Conservation (phyloP, 2,113 vertebrate species). For the Calcarius ornatus region DNA sequence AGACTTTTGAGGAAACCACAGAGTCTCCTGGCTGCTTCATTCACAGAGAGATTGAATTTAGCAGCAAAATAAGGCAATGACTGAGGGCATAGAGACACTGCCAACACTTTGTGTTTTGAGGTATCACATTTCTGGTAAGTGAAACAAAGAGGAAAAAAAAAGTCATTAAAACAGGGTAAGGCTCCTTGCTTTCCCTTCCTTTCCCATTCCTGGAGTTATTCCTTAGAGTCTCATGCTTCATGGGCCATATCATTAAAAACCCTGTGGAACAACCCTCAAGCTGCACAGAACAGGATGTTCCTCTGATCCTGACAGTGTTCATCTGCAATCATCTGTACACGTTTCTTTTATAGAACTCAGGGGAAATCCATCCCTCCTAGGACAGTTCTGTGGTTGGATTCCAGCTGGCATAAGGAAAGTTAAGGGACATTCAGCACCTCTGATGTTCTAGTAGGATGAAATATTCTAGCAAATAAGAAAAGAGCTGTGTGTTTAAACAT, state of each 20-base stretch:
- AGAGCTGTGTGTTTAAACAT: not conserved
- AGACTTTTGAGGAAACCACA: conserved; percentile 91
- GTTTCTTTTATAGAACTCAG: not conserved
- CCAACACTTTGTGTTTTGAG: conserved; percentile 81
- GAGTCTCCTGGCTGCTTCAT: conserved; percentile 85
- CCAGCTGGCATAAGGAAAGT: not conserved
- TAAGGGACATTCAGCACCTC: not conserved
- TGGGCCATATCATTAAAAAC: not conserved
- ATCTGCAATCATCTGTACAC: not conserved
- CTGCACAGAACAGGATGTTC: not conserved
- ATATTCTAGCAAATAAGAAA: not conserved
- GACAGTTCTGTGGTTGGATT: not conserved
- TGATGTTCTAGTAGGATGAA: not conserved
- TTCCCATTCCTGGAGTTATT: not conserved
- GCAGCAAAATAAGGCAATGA: conserved; percentile 90
- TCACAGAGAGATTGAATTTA: conserved; percentile 84
- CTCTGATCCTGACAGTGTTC: not conserved
- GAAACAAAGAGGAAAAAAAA: not conserved
- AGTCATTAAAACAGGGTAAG: not conserved
- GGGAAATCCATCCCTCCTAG: not conserved
- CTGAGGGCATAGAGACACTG: conserved; percentile 79
- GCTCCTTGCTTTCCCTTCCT: not conserved
- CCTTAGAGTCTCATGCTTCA: not conserved
- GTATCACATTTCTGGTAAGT: conserved; percentile 76
- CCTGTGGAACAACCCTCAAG: not conserved